phyloP scores from a whole-genome alignment of 1,140 invertebrate genomes.

The Leptinotarsa texana region DNA sequence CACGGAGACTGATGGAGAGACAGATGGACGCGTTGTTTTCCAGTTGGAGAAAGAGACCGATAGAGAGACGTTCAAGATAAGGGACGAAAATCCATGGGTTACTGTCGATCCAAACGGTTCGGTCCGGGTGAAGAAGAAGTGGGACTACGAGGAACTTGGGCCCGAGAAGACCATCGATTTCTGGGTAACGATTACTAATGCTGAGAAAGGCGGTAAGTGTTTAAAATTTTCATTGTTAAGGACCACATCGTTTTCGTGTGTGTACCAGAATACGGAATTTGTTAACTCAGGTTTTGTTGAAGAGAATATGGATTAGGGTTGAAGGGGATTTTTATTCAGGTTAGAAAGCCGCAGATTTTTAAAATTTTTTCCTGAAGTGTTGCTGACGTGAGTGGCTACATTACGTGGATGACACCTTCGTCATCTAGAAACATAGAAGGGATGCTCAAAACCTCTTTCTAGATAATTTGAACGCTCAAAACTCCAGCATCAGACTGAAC shows the following conservation, averaged over 20 bases:
- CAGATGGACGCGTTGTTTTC: conserved; percentile 85
- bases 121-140: conserved; percentile 92
- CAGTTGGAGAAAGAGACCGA: conserved; percentile 90
- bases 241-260: not conserved
- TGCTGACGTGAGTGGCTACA: no score
- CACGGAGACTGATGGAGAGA: conserved; percentile 86
- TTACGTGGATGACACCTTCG: no score
- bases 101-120: conserved; percentile 89
- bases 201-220: conserved; percentile 78
- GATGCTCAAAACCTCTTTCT: no score
- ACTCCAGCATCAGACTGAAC: no score
- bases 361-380: no score
- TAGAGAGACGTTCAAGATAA: conserved; percentile 89
- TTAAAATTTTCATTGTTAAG: not conserved
- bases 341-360: no score
- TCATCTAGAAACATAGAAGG: no score
- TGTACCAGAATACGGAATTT: not conserved
- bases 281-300: no score
- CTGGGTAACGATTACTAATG: conserved; percentile 92
- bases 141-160: conserved; percentile 95
- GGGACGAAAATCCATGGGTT: conserved; percentile 92
- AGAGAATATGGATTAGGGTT: no score
- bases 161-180: conserved; percentile 95
- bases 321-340: no score
- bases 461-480: no score